A percentile compares a stretch with the other conserved stretches of the same genome.
phyloP scores from a whole-genome alignment of 2,113 vertebrate species.

The Saguinus imperator region DNA sequence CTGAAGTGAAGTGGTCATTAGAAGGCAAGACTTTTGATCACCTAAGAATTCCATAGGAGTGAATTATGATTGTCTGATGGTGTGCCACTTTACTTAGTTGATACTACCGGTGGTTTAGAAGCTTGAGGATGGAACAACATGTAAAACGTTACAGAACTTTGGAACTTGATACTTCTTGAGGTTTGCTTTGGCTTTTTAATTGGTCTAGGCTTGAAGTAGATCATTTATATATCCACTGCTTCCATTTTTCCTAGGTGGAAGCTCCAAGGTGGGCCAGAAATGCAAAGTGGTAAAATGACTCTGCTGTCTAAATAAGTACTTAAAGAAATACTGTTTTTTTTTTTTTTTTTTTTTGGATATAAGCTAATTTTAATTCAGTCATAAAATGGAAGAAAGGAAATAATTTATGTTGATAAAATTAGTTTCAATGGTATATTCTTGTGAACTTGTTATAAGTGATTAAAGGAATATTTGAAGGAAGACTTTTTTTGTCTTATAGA shows the following conservation, averaged over 20 bases:
- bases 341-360: background rate
- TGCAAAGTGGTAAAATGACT: background rate
- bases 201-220: background rate
- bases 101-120: background rate
- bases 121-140: background rate
- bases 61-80: background rate
- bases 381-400: slow-evolving; percentile 16
- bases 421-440: slow-evolving; percentile 31
- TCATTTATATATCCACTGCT: background rate
- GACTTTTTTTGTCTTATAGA: slow-evolving; percentile 74
- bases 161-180: background rate
- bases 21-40: background rate
- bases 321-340: background rate
- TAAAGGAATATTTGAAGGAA: slow-evolving; percentile 29
- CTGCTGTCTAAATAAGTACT: background rate
- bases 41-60: background rate
- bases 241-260: background rate
- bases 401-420: slow-evolving; percentile 41
- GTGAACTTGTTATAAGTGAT: background rate
- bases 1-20: background rate
- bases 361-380: background rate
- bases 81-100: background rate
- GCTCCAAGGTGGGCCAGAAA: background rate
- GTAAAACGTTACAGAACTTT: slow-evolving; percentile 21
- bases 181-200: slow-evolving; percentile 43